Percentiles rank a stretch among this genome's conserved stretches.
Evolutionary conservation across 2,888 invertebrate species (phyloP).

Genomic region (Arge pagana): DNA sequence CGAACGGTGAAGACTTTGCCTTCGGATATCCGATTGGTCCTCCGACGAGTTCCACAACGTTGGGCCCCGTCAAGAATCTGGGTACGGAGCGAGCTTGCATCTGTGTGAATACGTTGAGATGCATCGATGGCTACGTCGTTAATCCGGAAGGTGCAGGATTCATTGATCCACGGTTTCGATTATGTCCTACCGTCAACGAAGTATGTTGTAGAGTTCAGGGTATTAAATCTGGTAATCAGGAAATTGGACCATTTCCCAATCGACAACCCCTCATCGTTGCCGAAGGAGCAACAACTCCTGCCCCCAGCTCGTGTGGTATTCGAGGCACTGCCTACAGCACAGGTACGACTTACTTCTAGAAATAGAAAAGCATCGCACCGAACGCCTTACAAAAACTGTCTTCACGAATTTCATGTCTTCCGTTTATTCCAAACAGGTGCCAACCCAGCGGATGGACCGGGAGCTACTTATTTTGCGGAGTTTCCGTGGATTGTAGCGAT

Average conservation of each 20-base stretch:
- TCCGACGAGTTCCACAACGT: constrained; percentile 72
- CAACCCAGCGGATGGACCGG: constrained; percentile 65
- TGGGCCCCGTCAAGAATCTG: constrained; percentile 28
- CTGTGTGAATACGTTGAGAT: constrained; percentile 43
- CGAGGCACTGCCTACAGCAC: constrained; percentile 35
- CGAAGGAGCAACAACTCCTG: constrained; percentile 2
- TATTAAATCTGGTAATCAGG: constrained; percentile 7
- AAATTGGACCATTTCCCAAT: constrained; percentile 1
- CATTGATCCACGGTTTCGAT: constrained; percentile 48
- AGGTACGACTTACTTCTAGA: no score
- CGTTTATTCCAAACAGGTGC: constrained; percentile 70
- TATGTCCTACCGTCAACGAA: constrained; percentile 47
- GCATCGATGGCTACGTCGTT: constrained; percentile 39
- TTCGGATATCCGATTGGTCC: constrained; percentile 67
- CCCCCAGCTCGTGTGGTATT: constrained; percentile 38
- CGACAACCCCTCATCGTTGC: constrained; percentile 24
- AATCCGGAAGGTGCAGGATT: constrained; percentile 39
- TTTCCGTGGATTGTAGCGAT: constrained; percentile 85
- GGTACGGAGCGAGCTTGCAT: constrained; percentile 47
- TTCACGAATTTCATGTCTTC: no score
- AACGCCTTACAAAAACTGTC: no score
- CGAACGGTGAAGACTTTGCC: constrained; percentile 71
- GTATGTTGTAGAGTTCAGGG: constrained; percentile 45
- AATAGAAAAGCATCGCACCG: no score
- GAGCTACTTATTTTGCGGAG: constrained; percentile 75